Evolutionary conservation across 2,888 invertebrate genomes (phyloP).

Genomic region (Omphaloscelis lunosa): DNA sequence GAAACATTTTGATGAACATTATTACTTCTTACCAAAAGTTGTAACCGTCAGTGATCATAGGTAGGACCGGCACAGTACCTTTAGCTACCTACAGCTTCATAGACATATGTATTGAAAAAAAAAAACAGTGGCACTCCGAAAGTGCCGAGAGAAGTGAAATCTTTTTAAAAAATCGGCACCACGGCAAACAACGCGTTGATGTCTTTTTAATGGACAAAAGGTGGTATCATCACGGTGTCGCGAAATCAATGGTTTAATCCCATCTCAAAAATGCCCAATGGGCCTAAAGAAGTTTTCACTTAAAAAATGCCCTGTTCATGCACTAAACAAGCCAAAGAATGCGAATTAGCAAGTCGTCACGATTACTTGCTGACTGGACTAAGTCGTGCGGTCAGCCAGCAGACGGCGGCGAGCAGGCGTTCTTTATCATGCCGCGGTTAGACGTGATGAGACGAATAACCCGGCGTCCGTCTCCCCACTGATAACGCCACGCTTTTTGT

Average conservation of each 20-base stretch:
- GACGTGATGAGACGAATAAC: constrained; percentile 58
- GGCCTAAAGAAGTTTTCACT: no score
- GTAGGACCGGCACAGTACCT: no score
- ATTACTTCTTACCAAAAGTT: background rate
- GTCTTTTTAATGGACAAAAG: no score
- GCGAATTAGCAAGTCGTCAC: constrained; percentile 25
- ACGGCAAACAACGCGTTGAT: no score
- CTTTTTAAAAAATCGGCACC: no score
- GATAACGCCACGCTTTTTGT: constrained; percentile 65
- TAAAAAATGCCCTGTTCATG: no score
- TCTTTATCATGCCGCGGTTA: constrained; percentile 45
- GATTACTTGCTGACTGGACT: constrained; percentile 6
- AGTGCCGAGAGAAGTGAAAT: no score
- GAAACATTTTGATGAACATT: background rate
- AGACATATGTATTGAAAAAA: no score
- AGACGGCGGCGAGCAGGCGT: constrained; percentile 21
- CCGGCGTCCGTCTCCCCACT: constrained; percentile 49
- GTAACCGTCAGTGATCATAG: background rate
- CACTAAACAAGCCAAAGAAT: constrained; percentile 23
- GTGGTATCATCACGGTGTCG: no score
- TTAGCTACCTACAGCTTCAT: background rate
- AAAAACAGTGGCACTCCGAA: no score
- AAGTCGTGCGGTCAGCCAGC: constrained; percentile 34
- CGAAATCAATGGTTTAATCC: no score
- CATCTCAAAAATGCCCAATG: no score